Conservation (phyloP, 30 jellyfish, hydroid and myxozoan species). For the Hydra vulgaris region DNA sequence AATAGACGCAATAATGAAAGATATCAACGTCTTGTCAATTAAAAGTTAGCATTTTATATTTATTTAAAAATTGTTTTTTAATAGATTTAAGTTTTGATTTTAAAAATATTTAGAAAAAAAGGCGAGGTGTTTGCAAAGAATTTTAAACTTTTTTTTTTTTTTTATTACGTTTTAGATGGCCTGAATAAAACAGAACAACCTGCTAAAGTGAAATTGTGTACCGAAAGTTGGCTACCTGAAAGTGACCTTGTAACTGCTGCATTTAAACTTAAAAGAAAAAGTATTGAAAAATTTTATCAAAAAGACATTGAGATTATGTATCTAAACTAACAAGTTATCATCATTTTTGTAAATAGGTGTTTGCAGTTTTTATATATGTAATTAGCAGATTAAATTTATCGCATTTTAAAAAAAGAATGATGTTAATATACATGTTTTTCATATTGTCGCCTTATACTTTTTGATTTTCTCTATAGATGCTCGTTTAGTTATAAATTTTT, state of each 20-base stretch:
- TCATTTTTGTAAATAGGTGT: background rate
- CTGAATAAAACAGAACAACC: conserved; percentile 78
- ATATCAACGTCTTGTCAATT: conserved; percentile 42
- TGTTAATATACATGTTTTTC: background rate
- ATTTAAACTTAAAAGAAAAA: conserved; percentile 80
- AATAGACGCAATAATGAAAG: conserved; percentile 46
- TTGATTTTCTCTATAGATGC: background rate
- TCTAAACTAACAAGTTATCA: conserved; percentile 3
- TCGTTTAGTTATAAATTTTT: background rate
- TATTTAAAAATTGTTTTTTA: background rate
- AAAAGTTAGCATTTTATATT: conserved; percentile 5
- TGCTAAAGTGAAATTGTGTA: conserved; percentile 50
- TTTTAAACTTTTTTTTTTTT: background rate
- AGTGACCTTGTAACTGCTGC: conserved; percentile 96
- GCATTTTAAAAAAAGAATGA: background rate
- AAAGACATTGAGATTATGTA: conserved; percentile 58
- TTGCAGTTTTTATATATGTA: background rate
- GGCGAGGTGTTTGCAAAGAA: background rate
- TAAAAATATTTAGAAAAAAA: background rate
- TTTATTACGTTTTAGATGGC: background rate
- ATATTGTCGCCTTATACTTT: background rate
- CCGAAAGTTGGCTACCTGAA: conserved; percentile 96
- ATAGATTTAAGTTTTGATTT: background rate
- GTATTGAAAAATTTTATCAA: conserved; percentile 44
- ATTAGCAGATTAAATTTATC: background rate